Evolutionary conservation across 2,113 vertebrate species (phyloP).

Genomic region (Mesitornis unicolor): DNA sequence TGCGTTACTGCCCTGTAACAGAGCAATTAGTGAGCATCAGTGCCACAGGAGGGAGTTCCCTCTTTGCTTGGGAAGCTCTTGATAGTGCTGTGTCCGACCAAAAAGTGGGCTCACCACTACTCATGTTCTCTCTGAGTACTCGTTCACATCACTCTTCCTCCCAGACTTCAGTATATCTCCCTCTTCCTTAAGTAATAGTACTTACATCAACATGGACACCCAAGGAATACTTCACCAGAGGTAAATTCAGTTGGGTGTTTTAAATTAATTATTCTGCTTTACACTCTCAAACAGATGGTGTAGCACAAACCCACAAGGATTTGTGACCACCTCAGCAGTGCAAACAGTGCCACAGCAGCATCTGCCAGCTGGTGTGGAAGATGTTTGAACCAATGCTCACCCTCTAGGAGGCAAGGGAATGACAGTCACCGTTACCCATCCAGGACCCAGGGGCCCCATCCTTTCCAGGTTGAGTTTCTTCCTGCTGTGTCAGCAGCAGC

Average conservation of each 20-base stretch:
- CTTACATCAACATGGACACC: background rate
- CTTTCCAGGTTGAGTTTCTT: background rate
- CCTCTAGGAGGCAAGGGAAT: background rate
- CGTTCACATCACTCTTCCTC: background rate
- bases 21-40: background rate
- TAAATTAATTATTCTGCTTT: background rate
- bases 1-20: background rate
- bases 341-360: background rate
- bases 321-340: background rate
- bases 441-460: accelerated
- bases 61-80: background rate
- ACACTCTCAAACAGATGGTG: background rate
- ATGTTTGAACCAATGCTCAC: background rate
- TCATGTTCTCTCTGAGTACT: background rate
- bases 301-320: background rate
- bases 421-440: accelerated
- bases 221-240: background rate
- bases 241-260: background rate
- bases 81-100: background rate
- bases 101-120: background rate
- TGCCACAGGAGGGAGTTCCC: background rate
- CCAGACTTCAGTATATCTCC: accelerated
- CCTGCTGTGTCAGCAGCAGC: background rate
- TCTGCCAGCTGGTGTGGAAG: background rate
- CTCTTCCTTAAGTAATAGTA: background rate